phyloP scores from a whole-genome alignment of 2,888 invertebrate species.

The Macropis europaea region DNA sequence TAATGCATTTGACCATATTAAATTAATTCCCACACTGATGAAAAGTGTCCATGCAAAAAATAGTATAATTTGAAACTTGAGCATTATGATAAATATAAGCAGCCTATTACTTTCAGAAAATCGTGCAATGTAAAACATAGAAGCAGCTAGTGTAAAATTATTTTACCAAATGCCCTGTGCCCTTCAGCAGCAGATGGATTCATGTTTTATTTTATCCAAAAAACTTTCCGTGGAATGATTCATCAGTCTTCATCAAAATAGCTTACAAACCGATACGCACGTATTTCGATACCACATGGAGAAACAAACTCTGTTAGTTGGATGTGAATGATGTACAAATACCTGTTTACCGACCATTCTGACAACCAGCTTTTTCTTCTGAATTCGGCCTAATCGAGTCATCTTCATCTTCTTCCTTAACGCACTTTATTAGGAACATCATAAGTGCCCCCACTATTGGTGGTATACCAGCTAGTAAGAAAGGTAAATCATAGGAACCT shows the following conservation, averaged over 20 bases:
- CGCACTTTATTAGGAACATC: constrained; percentile 84
- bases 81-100: too few species aligned
- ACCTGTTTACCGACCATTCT: constrained; percentile 75
- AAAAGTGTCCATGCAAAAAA: too few species aligned
- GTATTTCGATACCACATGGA: constrained; percentile 50
- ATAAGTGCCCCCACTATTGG: constrained; percentile 90
- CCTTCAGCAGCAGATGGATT: constrained; percentile 34
- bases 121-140: background rate
- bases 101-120: too few species aligned
- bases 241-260: constrained; percentile 31
- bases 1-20: too few species aligned
- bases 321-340: constrained; percentile 55
- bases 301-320: constrained; percentile 52
- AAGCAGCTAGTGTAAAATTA: constrained; percentile 6
- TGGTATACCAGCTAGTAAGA: constrained; percentile 91
- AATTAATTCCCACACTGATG: too few species aligned
- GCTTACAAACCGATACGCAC: constrained; percentile 41
- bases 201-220: constrained; percentile 34
- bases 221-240: constrained; percentile 47
- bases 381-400: constrained; percentile 39
- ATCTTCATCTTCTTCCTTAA: constrained; percentile 76
- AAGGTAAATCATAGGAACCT: constrained; percentile 88
- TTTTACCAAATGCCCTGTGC: constrained; percentile 44
- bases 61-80: too few species aligned
- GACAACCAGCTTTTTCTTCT: constrained; percentile 66